phyloP scores from a whole-genome alignment of 2,797 vertebrate genomes.

The Lutra lutra region DNA sequence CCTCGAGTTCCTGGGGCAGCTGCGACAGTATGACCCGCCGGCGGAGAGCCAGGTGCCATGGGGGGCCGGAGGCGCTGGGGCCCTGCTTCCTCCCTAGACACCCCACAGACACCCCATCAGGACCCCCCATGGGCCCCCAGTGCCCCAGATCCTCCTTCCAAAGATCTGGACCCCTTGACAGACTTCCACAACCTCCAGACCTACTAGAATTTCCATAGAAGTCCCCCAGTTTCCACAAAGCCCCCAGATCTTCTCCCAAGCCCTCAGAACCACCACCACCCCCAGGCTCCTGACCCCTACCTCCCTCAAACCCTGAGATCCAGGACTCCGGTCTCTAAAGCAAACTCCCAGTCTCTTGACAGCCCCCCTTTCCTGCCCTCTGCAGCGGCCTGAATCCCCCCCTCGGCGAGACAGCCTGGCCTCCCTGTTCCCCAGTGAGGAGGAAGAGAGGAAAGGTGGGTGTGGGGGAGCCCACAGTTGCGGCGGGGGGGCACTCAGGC shows the following conservation, averaged over 20 bases:
- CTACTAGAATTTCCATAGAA: too few species aligned
- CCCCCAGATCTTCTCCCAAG: neutral
- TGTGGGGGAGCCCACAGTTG: rapidly evolving
- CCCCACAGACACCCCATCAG: too few species aligned
- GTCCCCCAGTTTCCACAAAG: neutral
- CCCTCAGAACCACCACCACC: neutral
- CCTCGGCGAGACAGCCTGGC: conserved; percentile 88
- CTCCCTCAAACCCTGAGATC: neutral
- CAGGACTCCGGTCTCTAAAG: neutral
- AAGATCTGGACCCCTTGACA: neutral
- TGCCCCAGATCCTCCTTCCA: neutral
- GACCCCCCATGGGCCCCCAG: rapidly evolving
- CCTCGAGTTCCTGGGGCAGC: conserved; percentile 83
- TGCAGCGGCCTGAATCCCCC: conserved; percentile 85
- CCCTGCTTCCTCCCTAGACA: neutral
- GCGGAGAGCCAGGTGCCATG: conserved; percentile 55
- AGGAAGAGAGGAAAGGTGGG: conserved; percentile 90
- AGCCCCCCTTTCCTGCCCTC: neutral
- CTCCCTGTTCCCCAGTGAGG: conserved; percentile 91
- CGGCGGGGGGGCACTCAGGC: too few species aligned
- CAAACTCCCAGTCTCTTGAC: neutral
- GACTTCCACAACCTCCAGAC: neutral
- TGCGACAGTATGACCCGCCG: conserved; percentile 66
- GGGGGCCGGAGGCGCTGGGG: rapidly evolving
- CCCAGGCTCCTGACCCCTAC: neutral